phyloP scores from a whole-genome alignment of 2,113 vertebrate genomes.

The Andinoacara biseriatus region DNA sequence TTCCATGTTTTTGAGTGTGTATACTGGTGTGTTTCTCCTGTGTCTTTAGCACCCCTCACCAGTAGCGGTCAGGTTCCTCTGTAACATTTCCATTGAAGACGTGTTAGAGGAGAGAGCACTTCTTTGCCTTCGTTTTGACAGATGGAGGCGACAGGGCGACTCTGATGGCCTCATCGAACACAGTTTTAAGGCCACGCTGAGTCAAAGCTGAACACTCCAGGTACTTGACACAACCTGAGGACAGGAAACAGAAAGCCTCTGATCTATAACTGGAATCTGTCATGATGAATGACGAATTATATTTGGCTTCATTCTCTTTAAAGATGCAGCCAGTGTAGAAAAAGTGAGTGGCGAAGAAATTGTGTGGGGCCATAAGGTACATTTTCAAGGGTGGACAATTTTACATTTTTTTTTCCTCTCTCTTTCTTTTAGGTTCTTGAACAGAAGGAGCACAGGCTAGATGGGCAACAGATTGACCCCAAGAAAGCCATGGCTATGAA shows the following conservation, averaged over 20 bases:
- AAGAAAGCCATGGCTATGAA: slow-evolving; percentile 99
- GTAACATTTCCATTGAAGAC: slow-evolving; percentile 43
- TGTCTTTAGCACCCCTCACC: slow-evolving; percentile 44
- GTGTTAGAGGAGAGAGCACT: slow-evolving; percentile 89
- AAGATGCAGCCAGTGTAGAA: slow-evolving; percentile 91
- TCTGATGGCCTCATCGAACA: slow-evolving; percentile 97
- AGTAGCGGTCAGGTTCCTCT: slow-evolving; percentile 73
- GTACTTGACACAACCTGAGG: slow-evolving; percentile 92
- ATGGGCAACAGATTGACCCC: slow-evolving; percentile 95
- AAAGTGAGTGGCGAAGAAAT: slow-evolving; percentile 81
- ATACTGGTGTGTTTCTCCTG: slow-evolving; percentile 64
- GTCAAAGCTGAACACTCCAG: slow-evolving; percentile 98
- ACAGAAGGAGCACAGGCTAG: slow-evolving; percentile 96
- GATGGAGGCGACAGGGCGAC: slow-evolving; percentile 95
- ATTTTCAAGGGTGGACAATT: accelerated
- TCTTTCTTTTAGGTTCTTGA: slow-evolving; percentile 86
- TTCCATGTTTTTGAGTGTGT: slow-evolving; percentile 49
- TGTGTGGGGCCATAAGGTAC: accelerated
- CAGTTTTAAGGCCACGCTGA: slow-evolving; percentile 96
- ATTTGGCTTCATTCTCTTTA: slow-evolving; percentile 95
- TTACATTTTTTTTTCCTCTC: accelerated
- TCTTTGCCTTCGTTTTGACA: slow-evolving; percentile 91
- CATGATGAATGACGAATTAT: background rate
- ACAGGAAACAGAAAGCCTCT: background rate
- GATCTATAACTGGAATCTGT: background rate